Conservation (phyloP, 2,797 vertebrate species). For the Astyanax mexicanus region DNA sequence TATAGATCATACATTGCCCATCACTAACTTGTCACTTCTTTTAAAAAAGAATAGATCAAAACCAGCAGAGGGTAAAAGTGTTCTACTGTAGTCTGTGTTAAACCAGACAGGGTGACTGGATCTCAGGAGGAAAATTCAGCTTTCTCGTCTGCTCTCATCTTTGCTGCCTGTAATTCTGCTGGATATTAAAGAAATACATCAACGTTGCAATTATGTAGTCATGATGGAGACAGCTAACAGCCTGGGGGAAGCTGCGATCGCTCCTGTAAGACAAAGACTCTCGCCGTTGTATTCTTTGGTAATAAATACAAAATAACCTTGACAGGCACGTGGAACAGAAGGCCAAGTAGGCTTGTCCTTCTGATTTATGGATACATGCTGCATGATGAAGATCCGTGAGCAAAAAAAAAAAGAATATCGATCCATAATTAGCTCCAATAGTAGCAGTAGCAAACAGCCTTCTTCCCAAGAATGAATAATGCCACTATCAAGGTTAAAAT, state of each 20-base stretch:
- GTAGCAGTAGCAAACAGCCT: neutral
- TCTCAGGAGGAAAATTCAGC: slow-evolving; percentile 41
- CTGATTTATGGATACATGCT: neutral
- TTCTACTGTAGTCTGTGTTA: slow-evolving; percentile 28
- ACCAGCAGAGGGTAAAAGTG: neutral
- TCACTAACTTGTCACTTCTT: neutral
- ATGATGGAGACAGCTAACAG: slow-evolving; percentile 53
- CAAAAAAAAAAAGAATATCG: neutral
- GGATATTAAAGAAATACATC: slow-evolving; percentile 79
- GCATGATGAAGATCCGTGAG: too few relatives aligned
- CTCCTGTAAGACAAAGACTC: slow-evolving; percentile 30
- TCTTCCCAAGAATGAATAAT: slow-evolving; percentile 65
- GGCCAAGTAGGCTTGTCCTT: neutral
- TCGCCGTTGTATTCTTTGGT: neutral
- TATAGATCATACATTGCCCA: neutral
- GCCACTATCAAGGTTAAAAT: neutral
- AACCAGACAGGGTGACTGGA: slow-evolving; percentile 12
- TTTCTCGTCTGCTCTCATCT: slow-evolving; percentile 39
- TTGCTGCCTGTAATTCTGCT: slow-evolving; percentile 61
- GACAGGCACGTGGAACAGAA: neutral
- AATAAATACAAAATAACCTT: slow-evolving; percentile 17
- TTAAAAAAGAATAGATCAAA: too few relatives aligned
- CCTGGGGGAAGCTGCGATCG: slow-evolving; percentile 60
- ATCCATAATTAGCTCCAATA: neutral
- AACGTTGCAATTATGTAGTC: slow-evolving; percentile 71